Evolutionary conservation across 2,888 invertebrate genomes (phyloP).

Genomic region (Dysmachus trigonus): DNA sequence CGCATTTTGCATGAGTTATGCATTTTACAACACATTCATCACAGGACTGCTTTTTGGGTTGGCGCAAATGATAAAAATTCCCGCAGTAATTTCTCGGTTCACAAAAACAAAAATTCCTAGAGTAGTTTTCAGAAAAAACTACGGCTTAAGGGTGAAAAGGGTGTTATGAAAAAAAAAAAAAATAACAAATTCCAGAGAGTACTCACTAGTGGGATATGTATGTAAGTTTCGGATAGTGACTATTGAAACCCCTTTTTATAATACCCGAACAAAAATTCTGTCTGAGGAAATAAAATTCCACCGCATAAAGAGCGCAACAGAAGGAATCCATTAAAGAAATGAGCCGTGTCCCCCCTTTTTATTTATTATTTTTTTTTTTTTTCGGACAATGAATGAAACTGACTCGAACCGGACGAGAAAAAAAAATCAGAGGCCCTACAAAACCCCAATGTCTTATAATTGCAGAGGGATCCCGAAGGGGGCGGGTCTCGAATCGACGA

Average conservation of each 20-base stretch:
- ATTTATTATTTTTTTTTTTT: background rate
- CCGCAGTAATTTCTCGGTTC: constrained; percentile 24
- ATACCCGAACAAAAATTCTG: background rate
- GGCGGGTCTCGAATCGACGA: background rate
- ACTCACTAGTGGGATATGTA: background rate
- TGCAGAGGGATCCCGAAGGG: background rate
- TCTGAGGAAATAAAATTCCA: background rate
- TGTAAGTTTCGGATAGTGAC: background rate
- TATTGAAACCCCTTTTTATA: background rate
- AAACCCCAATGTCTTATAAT: background rate
- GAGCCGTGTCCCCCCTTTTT: background rate
- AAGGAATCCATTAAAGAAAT: constrained; percentile 13
- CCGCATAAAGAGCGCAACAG: background rate
- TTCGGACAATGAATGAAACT: background rate
- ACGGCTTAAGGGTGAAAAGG: background rate
- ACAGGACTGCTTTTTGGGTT: background rate
- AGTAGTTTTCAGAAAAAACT: background rate
- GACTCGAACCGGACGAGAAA: no score
- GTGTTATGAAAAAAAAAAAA: background rate
- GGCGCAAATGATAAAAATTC: constrained; percentile 20
- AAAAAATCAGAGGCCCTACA: background rate
- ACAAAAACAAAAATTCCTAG: constrained; percentile 7
- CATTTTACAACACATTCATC: constrained; percentile 19
- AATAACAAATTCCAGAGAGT: background rate
- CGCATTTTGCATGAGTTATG: constrained; percentile 30